Evolutionary conservation across 2,113 vertebrate genomes (phyloP).

Genomic region (Ibidorhyncha struthersii): DNA sequence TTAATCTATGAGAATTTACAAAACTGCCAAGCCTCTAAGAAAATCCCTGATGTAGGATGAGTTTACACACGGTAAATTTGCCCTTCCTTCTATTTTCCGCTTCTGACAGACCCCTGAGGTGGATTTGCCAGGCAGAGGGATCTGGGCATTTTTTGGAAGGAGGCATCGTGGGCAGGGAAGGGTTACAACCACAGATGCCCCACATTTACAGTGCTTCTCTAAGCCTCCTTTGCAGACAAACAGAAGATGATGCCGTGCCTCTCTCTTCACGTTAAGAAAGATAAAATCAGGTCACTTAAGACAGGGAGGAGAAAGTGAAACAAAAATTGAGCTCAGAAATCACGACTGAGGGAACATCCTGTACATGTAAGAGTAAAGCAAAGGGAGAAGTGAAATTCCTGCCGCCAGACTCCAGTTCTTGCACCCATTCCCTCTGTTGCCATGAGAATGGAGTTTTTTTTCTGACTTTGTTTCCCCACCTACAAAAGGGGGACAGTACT

Average conservation of each 20-base stretch:
- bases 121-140: neutral
- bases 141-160: neutral
- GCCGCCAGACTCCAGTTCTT: neutral
- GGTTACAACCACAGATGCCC: slow-evolving; percentile 3
- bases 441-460: neutral
- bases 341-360: neutral
- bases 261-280: neutral
- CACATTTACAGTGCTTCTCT: neutral
- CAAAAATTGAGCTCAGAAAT: slow-evolving; percentile 9
- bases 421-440: neutral
- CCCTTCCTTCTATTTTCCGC: neutral
- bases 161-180: neutral
- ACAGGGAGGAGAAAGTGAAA: neutral
- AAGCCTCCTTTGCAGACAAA: neutral
- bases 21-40: neutral
- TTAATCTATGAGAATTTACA: neutral
- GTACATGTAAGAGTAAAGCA: neutral
- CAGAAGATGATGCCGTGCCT: neutral
- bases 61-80: neutral
- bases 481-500: neutral
- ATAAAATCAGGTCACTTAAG: slow-evolving; percentile 63
- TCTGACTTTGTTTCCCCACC: neutral
- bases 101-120: neutral
- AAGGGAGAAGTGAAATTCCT: neutral
- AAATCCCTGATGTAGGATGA: neutral